These are phyloP conservation scores for Clarias pachynema DNA, from an alignment of 2,797 vertebrate genomes.

Conservation along the genomic window DNA sequence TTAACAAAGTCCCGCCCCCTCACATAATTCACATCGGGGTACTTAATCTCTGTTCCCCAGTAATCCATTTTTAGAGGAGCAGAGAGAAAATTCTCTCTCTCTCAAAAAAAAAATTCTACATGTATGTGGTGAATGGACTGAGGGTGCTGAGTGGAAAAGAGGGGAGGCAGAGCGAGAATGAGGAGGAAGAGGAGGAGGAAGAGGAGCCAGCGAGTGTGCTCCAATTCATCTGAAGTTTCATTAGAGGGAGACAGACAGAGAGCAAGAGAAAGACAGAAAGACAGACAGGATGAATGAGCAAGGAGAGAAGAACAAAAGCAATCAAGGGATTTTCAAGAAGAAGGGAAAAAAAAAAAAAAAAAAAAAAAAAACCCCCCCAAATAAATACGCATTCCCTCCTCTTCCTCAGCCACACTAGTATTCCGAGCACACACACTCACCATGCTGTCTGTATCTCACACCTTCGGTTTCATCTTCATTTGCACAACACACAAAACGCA, in stretches of 20 bases:
- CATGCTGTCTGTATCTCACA: conserved; percentile 57
- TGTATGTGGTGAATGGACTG: conserved; percentile 46
- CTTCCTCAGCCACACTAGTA: conserved; percentile 38
- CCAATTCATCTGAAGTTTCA: conserved; percentile 79
- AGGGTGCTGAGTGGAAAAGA: conserved; percentile 46
- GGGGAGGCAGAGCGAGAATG: conserved; percentile 36
- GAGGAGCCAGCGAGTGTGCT: conserved; percentile 63
- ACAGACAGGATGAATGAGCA: conserved; percentile 25
- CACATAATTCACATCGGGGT: not conserved
- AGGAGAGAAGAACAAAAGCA: conserved; percentile 75
- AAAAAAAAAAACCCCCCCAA: conserved; percentile 62
- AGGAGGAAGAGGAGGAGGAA: not conserved
- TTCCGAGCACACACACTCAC: conserved; percentile 28
- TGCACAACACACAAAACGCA: conserved; percentile 54
- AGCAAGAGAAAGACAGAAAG: conserved; percentile 64
- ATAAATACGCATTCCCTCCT: conserved; percentile 74
- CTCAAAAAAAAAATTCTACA: conserved; percentile 32
- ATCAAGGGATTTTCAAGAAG: conserved; percentile 72
- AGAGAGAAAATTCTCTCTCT: not conserved
- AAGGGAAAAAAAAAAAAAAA: conserved; percentile 50
- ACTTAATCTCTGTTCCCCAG: conserved; percentile 24
- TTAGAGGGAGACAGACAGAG: conserved; percentile 63
- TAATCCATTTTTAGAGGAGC: conserved; percentile 13
- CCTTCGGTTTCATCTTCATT: conserved; percentile 60
- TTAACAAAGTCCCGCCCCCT: not conserved